Conservation (phyloP, 2,113 vertebrate species). For the Plecotus auritus region DNA sequence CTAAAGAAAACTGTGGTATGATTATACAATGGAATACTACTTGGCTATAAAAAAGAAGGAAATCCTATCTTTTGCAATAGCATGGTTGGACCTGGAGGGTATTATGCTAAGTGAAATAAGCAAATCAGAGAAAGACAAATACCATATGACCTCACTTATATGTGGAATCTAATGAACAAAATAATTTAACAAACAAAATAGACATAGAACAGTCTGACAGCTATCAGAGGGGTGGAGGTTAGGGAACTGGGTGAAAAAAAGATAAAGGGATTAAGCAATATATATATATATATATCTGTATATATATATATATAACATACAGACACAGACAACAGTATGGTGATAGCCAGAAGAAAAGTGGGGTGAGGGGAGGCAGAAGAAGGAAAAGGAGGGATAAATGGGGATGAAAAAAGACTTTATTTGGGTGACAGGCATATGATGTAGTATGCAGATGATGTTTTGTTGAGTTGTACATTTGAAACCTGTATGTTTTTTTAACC, state of each 20-base stretch:
- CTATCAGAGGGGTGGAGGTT: not conserved
- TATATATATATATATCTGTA: no score
- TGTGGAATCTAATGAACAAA: not conserved
- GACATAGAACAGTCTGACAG: not conserved
- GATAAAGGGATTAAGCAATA: not conserved
- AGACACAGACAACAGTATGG: not conserved
- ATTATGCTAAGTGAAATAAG: not conserved
- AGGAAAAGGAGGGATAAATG: not conserved
- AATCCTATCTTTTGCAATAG: not conserved
- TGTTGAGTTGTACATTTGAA: not conserved
- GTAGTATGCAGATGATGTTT: not conserved
- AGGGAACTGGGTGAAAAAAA: not conserved
- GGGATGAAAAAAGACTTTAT: not conserved
- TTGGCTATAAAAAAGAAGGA: not conserved
- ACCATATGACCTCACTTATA: not conserved
- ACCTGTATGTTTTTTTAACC: not conserved
- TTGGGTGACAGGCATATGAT: not conserved
- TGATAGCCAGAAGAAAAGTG: not conserved
- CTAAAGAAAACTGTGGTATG: not conserved
- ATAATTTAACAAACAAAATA: not conserved
- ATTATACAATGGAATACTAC: not conserved
- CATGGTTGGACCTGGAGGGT: not conserved
- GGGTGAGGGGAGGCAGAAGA: not conserved
- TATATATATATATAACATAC: no score
- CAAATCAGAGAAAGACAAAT: not conserved